Percentiles rank a stretch among this genome's conserved stretches.
These are phyloP conservation scores for Coccyzus lansbergi DNA, from an alignment of 2,797 vertebrate genomes.

Conservation along the genomic window DNA sequence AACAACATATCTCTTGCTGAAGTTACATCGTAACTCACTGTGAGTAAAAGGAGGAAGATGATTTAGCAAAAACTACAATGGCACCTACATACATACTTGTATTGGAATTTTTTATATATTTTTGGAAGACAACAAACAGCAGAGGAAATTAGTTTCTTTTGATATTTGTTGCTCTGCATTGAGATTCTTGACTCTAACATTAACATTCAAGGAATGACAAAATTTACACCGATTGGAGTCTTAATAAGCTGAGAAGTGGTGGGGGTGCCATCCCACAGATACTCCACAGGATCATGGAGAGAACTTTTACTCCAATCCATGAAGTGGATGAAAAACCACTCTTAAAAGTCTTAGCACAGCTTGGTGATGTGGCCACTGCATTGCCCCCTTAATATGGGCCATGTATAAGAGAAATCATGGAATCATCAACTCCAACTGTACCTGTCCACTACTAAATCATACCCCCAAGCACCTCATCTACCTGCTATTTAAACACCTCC, in stretches of 20 bases:
- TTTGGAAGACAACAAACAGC: neutral
- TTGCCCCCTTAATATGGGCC: neutral
- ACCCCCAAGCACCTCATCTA: too few species aligned
- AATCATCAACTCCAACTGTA: too few species aligned
- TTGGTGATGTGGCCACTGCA: neutral
- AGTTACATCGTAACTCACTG: constrained; percentile 98
- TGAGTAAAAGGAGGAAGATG: neutral
- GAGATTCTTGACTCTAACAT: neutral
- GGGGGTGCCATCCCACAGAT: neutral
- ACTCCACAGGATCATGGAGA: neutral
- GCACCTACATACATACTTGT: neutral
- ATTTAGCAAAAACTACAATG: neutral
- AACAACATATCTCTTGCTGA: constrained; percentile 97
- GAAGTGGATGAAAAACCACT: neutral
- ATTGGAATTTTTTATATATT: neutral
- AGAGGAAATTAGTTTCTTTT: neutral
- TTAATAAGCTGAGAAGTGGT: neutral
- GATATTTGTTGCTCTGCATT: neutral
- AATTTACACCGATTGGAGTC: neutral
- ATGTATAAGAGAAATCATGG: neutral
- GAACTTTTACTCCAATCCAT: neutral
- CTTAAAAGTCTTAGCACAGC: neutral
- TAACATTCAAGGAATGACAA: neutral
- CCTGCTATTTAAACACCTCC: too few species aligned
- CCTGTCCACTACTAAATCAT: too few species aligned